Evolutionary conservation across 2,113 vertebrate genomes (phyloP), one percentile per base, ranked within the genome.

Genomic region (Cinclus mexicanus): DNA sequence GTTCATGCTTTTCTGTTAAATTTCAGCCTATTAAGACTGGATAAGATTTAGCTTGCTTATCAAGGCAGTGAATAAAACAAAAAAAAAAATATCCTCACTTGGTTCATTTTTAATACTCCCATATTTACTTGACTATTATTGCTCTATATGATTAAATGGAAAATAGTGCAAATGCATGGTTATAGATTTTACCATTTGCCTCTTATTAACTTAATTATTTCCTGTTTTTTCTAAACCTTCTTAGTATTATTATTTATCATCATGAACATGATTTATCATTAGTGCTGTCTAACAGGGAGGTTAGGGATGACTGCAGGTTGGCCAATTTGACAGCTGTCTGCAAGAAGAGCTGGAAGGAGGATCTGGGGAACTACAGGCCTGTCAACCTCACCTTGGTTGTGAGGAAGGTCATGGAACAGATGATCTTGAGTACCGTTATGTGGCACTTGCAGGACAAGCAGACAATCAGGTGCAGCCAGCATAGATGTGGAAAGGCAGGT

Each of bases 301-400:
- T 31, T 11, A 4, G 3, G n/a, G 31, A 42, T 42, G 35, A 23
- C 55, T 56, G 22, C 35, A 55, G 29, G 35, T 26, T 55, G 63
- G 21, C 49, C 29, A 49, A 0, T 55, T 47, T 55, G 14, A 35
- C 8, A 7, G 25, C 16, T 0, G 0, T 26, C 39, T 39, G 14
- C 21, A 56, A 33, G 10, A 35, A 41, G 31, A 39, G 3, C 35
- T 41, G 24, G 55, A 49, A 76, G 29, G 16, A 77, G 35, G 35
- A 49, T 63, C 12, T 69, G 41, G 6, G 47, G 16, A n/a, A 5
- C n/a, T 60, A 18, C 4, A 68, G 39, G n/a, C 11, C 39, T n/a
- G 17, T 41, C 25, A 55, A 17, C 25, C 25, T 61, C 17, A 49
- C 35, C 14, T 63, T 7, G 3, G 10, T 42, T 31, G 10, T 44